Conservation (phyloP, 1,140 invertebrate species). For the Daktulosphaira vitifoliae region DNA sequence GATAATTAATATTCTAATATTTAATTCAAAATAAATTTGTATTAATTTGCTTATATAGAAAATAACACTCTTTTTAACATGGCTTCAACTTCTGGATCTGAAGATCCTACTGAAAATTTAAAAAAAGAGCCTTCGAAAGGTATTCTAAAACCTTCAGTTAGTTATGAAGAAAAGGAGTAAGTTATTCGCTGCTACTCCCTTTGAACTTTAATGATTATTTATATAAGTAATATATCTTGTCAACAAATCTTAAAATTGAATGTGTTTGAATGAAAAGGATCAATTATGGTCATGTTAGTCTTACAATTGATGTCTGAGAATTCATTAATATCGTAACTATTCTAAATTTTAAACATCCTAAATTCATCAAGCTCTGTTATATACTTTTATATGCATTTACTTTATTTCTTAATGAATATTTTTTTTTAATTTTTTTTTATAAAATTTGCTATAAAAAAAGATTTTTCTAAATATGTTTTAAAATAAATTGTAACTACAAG, state of each 20-base stretch:
- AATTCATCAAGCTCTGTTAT: too few species aligned
- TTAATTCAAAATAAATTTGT: too few species aligned
- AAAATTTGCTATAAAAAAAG: too few species aligned
- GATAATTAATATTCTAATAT: too few species aligned
- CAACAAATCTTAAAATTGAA: neutral
- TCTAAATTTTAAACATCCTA: too few species aligned
- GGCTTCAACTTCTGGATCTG: slow-evolving; percentile 19
- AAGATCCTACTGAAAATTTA: slow-evolving; percentile 46
- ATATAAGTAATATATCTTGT: neutral
- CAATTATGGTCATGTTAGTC: neutral
- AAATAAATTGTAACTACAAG: neutral
- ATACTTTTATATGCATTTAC: neutral
- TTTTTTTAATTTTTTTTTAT: too few species aligned
- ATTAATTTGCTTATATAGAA: too few species aligned
- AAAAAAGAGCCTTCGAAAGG: slow-evolving; percentile 75
- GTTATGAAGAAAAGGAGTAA: slow-evolving; percentile 67
- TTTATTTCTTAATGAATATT: too few species aligned
- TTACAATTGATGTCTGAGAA: neutral
- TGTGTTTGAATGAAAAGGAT: neutral
- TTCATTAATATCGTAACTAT: too few species aligned
- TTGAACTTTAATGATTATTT: slow-evolving; percentile 40
- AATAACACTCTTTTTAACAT: too few species aligned
- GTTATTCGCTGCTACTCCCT: too few species aligned
- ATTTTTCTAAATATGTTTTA: too few species aligned
- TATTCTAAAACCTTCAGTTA: slow-evolving; percentile 83